Conservation (phyloP, 37 sponge, comb jelly and placozoan species). For the Spongilla lacustris region DNA sequence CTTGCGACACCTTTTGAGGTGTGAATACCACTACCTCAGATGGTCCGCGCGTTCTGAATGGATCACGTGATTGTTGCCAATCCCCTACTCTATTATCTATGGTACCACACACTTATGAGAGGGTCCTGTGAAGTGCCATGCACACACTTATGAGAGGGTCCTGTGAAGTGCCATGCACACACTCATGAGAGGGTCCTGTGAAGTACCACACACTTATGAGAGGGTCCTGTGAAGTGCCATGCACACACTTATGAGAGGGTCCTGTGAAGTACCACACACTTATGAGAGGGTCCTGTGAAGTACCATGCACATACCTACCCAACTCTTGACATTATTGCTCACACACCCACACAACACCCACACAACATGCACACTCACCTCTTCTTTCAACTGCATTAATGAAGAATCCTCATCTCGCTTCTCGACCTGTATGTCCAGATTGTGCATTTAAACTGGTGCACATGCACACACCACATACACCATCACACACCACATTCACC, state of each 20-base stretch:
- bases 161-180: background rate
- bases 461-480: background rate
- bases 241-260: background rate
- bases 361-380: constrained; percentile 55
- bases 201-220: background rate
- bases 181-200: background rate
- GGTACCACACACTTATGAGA: no score
- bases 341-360: no score
- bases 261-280: no score
- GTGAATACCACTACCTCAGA: no score
- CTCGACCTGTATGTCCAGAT: constrained; percentile 74
- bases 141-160: background rate
- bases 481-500: background rate
- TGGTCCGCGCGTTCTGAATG: no score
- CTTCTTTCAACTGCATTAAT: constrained; percentile 94
- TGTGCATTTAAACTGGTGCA: background rate
- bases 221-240: background rate
- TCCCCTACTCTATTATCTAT: no score
- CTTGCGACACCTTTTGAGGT: no score
- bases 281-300: no score
- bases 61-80: no score
- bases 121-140: no score
- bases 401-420: constrained; percentile 95
- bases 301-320: no score
- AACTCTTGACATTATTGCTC: no score